Evolutionary conservation across 2,797 vertebrate genomes (phyloP).

Genomic region (Myotis daubentonii): DNA sequence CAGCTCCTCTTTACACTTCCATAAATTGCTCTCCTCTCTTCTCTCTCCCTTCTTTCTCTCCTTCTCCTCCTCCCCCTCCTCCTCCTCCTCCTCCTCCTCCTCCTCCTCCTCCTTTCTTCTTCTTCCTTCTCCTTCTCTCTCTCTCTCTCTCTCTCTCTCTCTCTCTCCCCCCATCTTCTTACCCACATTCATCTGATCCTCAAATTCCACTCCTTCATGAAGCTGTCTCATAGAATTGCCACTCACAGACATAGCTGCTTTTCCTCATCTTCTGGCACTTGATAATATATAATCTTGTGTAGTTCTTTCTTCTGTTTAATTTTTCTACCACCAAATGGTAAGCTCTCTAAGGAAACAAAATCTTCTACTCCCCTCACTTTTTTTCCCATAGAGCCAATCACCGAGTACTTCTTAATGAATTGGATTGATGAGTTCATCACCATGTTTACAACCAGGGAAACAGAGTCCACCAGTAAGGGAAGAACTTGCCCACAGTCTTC

Average conservation of each 20-base stretch:
- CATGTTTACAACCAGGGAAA: conserved; percentile 6
- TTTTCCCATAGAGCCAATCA: neutral
- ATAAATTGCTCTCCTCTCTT: neutral
- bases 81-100: too few species aligned
- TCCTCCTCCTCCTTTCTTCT: too few species aligned
- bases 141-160: neutral
- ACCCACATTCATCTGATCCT: neutral
- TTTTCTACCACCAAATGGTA: neutral
- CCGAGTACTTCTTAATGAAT: neutral
- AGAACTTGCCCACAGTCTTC: neutral
- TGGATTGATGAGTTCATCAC: neutral
- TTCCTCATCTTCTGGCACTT: neutral
- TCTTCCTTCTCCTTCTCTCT: too few species aligned
- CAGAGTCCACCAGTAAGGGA: neutral
- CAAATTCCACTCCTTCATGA: neutral
- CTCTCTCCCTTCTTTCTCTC: neutral
- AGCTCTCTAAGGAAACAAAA: neutral
- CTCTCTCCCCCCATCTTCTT: neutral
- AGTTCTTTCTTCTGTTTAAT: neutral
- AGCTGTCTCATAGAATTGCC: neutral
- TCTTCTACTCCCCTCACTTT: neutral
- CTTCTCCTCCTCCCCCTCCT: too few species aligned
- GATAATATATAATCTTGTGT: neutral
- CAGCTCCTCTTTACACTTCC: neutral
- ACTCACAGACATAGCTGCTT: neutral